A percentile compares a stretch with the other conserved stretches of the same genome.
phyloP scores from a whole-genome alignment of 2,888 invertebrate species.

The Rhamphomyia laevipes region DNA sequence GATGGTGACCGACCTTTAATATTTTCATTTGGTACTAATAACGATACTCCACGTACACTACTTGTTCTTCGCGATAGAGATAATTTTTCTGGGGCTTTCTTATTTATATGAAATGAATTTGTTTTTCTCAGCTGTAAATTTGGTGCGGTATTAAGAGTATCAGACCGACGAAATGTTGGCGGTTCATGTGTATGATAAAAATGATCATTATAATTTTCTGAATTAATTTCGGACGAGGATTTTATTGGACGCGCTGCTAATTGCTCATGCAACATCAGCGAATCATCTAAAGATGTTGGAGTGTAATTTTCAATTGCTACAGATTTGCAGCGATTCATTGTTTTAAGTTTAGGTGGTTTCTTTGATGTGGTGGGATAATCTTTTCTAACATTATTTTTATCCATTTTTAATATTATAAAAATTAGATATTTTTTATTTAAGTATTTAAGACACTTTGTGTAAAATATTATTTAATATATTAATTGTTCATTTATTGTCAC shows the following conservation, averaged over 20 bases:
- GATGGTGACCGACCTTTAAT: constrained; percentile 33
- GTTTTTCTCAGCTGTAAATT: constrained; percentile 38
- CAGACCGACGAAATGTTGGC: constrained; percentile 36
- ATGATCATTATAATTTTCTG: no score
- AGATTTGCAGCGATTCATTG: constrained; percentile 36
- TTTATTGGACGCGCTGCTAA: constrained; percentile 21
- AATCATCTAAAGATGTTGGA: constrained; percentile 24
- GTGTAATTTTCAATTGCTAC: constrained; percentile 38
- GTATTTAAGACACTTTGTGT: no score
- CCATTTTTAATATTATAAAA: not conserved
- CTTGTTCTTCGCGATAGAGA: constrained; percentile 28
- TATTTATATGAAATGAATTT: constrained; percentile 38
- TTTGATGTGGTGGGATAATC: constrained; percentile 16
- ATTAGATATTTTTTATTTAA: no score
- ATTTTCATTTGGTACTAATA: constrained; percentile 30
- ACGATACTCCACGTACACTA: constrained; percentile 33
- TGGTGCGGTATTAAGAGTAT: constrained; percentile 37
- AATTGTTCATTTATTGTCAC: no score
- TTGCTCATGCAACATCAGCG: constrained; percentile 32
- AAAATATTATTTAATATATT: no score
- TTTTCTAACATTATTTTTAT: not conserved
- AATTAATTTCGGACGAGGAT: constrained; percentile 25
- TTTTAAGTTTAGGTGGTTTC: constrained; percentile 37
- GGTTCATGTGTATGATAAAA: constrained; percentile 28
- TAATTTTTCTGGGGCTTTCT: constrained; percentile 23